These are phyloP conservation scores for Spodoptera litura DNA, from an alignment of 1,140 invertebrate species.

Conservation along the genomic window DNA sequence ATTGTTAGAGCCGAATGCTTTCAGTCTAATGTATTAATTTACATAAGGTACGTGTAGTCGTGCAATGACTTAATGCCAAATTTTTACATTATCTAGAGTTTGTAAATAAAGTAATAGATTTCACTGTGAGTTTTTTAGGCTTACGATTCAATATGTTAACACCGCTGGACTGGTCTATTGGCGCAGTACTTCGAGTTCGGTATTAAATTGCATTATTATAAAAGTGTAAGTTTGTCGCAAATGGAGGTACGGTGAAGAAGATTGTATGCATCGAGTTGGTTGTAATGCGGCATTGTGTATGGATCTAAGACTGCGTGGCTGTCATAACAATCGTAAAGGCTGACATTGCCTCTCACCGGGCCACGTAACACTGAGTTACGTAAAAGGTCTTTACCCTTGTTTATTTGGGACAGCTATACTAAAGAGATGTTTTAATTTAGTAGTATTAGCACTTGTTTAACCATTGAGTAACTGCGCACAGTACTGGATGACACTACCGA, in stretches of 20 bases:
- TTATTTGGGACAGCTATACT: constrained; percentile 81
- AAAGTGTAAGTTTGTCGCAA: no score
- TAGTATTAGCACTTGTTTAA: constrained; percentile 69
- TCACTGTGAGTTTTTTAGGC: no score
- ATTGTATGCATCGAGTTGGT: constrained; percentile 16
- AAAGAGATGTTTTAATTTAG: constrained; percentile 81
- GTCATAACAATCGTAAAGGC: constrained; percentile 78
- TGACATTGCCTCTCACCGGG: constrained; percentile 84
- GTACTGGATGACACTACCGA: constrained; percentile 49
- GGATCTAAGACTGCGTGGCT: constrained; percentile 64
- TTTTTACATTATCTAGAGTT: no score
- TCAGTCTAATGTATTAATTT: no score
- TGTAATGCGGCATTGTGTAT: constrained; percentile 59
- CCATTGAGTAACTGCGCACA: constrained; percentile 66
- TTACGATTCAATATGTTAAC: no score
- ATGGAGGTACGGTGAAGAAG: constrained; percentile 7
- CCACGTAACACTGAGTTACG: constrained; percentile 79
- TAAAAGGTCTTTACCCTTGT: constrained; percentile 85
- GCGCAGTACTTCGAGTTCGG: no score
- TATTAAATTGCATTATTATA: no score
- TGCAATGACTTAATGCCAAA: no score
- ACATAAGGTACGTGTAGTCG: no score
- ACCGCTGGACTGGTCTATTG: no score
- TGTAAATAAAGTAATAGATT: no score
- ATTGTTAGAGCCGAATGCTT: no score